A percentile compares a stretch with the other conserved stretches of the same genome.
These are phyloP conservation scores for Conchocele bisecta DNA, from an alignment of 2,888 invertebrate species.

Conservation along the genomic window DNA sequence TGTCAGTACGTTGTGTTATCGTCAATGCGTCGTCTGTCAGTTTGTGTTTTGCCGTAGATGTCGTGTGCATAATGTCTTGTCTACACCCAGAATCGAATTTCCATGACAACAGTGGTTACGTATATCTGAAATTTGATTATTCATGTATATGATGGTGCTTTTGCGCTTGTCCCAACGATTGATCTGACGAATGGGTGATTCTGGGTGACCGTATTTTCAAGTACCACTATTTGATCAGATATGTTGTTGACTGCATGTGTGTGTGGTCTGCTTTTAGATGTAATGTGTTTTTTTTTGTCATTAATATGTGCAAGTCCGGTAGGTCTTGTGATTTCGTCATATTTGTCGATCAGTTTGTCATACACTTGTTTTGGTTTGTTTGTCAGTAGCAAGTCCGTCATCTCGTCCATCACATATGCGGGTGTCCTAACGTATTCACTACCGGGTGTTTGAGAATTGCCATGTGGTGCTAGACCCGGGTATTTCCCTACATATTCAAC, in stretches of 20 bases:
- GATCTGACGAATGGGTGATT: background rate
- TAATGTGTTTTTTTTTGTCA: slow-evolving; percentile 3
- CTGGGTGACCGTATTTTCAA: background rate
- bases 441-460: slow-evolving; percentile 4
- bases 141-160: slow-evolving; percentile 5
- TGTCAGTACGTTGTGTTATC: background rate
- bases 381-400: background rate
- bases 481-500: slow-evolving; percentile 34
- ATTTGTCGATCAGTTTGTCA: background rate
- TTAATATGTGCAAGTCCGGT: background rate
- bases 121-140: slow-evolving; percentile 14
- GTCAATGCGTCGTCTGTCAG: slow-evolving; percentile 25
- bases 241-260: background rate
- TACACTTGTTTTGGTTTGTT: slow-evolving; percentile 16
- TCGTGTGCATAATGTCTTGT: slow-evolving; percentile 50
- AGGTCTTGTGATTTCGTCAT: slow-evolving; percentile 15
- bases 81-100: slow-evolving; percentile 26
- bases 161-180: background rate
- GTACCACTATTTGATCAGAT: background rate
- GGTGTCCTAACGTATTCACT: slow-evolving; percentile 26
- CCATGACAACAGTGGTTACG: slow-evolving; percentile 13
- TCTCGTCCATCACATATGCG: slow-evolving; percentile 18
- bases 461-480: slow-evolving; percentile 33
- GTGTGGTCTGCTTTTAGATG: background rate
- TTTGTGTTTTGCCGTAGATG: slow-evolving; percentile 27